Base-by-base conservation (phyloP, 1,140 invertebrate species). In the Procambarus virginalis region DNA sequence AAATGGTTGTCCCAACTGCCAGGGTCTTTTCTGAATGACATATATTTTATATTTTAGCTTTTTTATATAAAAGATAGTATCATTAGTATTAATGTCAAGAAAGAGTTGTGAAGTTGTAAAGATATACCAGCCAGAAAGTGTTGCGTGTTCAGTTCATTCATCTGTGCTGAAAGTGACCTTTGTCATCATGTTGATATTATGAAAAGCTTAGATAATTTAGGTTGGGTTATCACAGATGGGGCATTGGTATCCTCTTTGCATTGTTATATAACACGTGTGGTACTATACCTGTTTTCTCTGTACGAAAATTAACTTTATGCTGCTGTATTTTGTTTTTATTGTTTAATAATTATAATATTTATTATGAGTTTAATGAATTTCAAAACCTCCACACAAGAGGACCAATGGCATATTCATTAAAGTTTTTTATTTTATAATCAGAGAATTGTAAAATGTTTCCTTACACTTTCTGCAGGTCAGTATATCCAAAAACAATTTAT, bases 1-100 rank as follows among this genome's bases (percentile, higher is more conserved):
- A 64, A 81, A 22, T 73, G 78, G 78, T 87, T 81, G 86, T 87
- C 79, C 79, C 20, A 34, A 81, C 86, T 87, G 86, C 86, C 76
- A 80, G 51, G 86, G 78, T 87, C 77, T 81, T 87, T 86, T 79
- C 68, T 77, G 55, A 87, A 70, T 46, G 45, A 87, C 77, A 81
- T 80, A 80, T 87, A 80, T 87, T 87, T 87, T 87, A 87, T 87
- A 87, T 80, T 87, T 79, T 79, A 87, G 78, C 77, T 64, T 87
- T 68, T 87, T 70, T 34, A 34, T 34, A 87, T 70, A 45, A 60
- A 78, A 80, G 60, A 68, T 49, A 87, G 79, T 86, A 86, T 51
- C 78, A 80, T 79, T 80, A 79, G 77, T 70, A 51, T 46, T 78
- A 34, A 51, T 51, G 46, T 48, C 20, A 22, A 81, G 78, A 77